These are phyloP conservation scores for Smittia sp. DNA, from an alignment of 2,888 invertebrate species.

Conservation along the genomic window DNA sequence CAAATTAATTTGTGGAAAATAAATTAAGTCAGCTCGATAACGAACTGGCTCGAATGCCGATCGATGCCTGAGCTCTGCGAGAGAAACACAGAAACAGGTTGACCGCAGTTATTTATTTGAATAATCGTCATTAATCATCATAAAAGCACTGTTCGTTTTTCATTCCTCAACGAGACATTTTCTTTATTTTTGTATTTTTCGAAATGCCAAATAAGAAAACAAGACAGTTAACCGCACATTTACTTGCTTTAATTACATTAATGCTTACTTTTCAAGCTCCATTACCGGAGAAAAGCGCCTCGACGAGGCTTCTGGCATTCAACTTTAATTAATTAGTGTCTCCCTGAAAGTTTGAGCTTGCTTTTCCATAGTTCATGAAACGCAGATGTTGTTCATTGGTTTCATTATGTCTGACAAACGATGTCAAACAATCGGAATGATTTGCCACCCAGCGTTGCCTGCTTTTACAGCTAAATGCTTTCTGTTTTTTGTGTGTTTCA, in stretches of 20 bases:
- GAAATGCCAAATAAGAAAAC: background rate
- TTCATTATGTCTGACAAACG: background rate
- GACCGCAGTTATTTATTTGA: constrained; percentile 24
- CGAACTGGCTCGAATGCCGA: constrained; percentile 16
- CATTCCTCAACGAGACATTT: background rate
- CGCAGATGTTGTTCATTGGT: constrained; percentile 1
- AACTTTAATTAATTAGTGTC: constrained; percentile 25
- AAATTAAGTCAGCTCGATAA: constrained; percentile 25
- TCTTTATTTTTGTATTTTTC: background rate
- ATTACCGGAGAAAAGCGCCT: constrained; percentile 13
- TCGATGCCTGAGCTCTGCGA: too few relatives aligned
- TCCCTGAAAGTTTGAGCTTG: background rate
- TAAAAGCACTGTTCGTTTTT: background rate
- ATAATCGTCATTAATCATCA: constrained; percentile 21
- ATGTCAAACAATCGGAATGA: background rate
- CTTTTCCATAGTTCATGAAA: background rate
- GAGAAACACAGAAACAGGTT: constrained; percentile 1
- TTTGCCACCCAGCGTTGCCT: background rate
- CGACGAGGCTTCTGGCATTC: constrained; percentile 13
- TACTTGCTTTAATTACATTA: constrained; percentile 9
- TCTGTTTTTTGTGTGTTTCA: too few relatives aligned
- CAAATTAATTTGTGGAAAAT: constrained; percentile 23
- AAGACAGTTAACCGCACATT: constrained; percentile 20
- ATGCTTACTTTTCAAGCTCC: constrained; percentile 22
- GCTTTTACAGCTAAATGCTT: background rate